A percentile compares a stretch with the other conserved stretches of the same genome.
Conservation (phyloP, 2,113 vertebrate genomes). For the Daubentonia madagascariensis region DNA sequence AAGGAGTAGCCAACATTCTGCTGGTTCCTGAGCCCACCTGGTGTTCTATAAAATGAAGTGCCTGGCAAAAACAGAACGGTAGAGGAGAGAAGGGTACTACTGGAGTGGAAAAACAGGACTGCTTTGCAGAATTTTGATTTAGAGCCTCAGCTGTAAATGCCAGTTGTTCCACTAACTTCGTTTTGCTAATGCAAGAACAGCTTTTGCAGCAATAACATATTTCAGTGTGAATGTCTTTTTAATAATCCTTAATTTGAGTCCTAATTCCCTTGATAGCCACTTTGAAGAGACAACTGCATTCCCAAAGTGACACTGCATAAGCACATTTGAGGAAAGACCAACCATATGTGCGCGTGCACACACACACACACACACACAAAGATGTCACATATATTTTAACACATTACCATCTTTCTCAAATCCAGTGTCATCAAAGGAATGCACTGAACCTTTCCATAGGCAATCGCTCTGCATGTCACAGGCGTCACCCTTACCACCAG, state of each 20-base stretch:
- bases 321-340: constrained; percentile 40
- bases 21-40: background rate
- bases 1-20: background rate
- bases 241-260: constrained; percentile 79
- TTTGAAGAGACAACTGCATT: constrained; percentile 71
- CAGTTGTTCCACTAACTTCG: constrained; percentile 71
- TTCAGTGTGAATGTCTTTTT: constrained; percentile 80
- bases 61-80: constrained; percentile 21
- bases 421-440: constrained; percentile 38
- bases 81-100: background rate
- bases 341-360: fast-evolving
- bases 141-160: constrained; percentile 50
- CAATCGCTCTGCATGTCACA: constrained; percentile 23
- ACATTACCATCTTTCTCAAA: constrained; percentile 50
- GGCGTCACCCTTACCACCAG: constrained; percentile 28
- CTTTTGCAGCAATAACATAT: constrained; percentile 77
- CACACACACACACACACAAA: background rate
- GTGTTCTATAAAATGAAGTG: background rate
- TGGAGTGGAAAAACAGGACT: constrained; percentile 57
- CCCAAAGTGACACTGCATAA: constrained; percentile 54
- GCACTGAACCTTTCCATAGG: constrained; percentile 28
- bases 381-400: background rate
- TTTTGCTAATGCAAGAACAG: constrained; percentile 76
- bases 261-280: constrained; percentile 76
- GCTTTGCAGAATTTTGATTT: constrained; percentile 71